phyloP scores from a whole-genome alignment of 2,888 invertebrate genomes.

The Saturnia japonica region DNA sequence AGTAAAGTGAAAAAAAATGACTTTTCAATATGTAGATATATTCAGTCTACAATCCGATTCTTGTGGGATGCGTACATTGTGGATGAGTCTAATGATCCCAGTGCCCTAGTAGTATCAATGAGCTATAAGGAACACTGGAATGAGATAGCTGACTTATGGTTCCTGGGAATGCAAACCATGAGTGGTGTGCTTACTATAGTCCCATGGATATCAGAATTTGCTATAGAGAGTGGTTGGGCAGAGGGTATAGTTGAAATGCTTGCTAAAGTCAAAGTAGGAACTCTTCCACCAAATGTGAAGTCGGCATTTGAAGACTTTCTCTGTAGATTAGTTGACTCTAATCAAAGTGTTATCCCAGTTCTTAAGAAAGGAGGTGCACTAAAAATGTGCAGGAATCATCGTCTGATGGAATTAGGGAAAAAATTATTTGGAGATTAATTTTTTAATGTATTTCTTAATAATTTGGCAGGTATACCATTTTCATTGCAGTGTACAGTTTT shows the following conservation, averaged over 20 bases:
- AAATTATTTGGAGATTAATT: constrained; percentile 91
- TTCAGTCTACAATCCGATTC: constrained; percentile 94
- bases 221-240: constrained; percentile 96
- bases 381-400: constrained; percentile 91
- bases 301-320: constrained; percentile 95
- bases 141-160: constrained; percentile 95
- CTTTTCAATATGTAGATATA: constrained; percentile 93
- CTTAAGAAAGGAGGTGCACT: constrained; percentile 92
- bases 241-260: constrained; percentile 92
- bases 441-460: constrained; percentile 26
- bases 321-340: constrained; percentile 91
- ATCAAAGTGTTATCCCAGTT: constrained; percentile 87
- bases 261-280: constrained; percentile 91
- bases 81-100: constrained; percentile 93
- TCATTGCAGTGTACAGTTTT: constrained; percentile 39
- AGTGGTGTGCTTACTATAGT: constrained; percentile 89
- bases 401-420: constrained; percentile 94
- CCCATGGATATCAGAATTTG: constrained; percentile 95
- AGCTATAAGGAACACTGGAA: constrained; percentile 94
- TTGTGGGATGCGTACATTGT: constrained; percentile 96
- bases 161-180: constrained; percentile 96
- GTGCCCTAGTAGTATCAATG: constrained; percentile 91
- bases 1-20: constrained; percentile 93
- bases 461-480: constrained; percentile 44
- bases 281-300: constrained; percentile 91